Conservation (phyloP, 2,113 vertebrate genomes). For the Heptranchias perlo region DNA sequence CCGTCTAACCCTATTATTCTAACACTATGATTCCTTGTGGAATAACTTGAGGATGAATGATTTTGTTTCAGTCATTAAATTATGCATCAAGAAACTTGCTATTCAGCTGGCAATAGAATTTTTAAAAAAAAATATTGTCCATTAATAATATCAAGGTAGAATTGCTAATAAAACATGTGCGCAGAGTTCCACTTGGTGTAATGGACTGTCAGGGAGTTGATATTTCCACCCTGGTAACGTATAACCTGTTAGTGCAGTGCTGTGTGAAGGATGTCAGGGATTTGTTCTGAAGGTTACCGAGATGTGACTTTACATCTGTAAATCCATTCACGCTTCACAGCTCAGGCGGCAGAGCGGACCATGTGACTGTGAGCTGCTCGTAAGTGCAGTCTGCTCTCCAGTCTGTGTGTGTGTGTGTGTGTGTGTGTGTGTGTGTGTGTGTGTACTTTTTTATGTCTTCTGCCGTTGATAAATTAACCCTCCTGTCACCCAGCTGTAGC, state of each 20-base stretch:
- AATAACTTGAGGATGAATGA: neutral
- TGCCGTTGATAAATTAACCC: conserved; percentile 23
- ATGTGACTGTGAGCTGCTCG: conserved; percentile 44
- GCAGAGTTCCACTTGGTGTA: neutral
- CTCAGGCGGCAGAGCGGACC: conserved; percentile 52
- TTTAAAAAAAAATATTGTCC: neutral
- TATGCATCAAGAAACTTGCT: conserved; percentile 6
- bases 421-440: neutral
- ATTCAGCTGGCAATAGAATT: neutral
- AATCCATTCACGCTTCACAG: conserved; percentile 57
- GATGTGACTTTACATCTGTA: conserved; percentile 54
- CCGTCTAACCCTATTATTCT: neutral
- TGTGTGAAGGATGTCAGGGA: conserved; percentile 54
- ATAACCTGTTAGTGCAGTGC: conserved; percentile 54
- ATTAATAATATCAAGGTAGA: neutral
- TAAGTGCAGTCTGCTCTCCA: conserved; percentile 35
- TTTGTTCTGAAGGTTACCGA: conserved; percentile 54
- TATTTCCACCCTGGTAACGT: conserved; percentile 52
- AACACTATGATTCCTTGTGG: neutral
- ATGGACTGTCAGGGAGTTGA: conserved; percentile 47
- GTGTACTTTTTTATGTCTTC: conserved; percentile 14
- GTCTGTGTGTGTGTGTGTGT: neutral
- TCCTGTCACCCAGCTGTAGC: neutral
- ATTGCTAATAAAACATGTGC: neutral
- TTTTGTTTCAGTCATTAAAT: conserved; percentile 3